A percentile compares a stretch with the other conserved stretches of the same genome.
These are phyloP conservation scores for Cheilosia impressa DNA, from an alignment of 2,888 invertebrate species.

Conservation along the genomic window DNA sequence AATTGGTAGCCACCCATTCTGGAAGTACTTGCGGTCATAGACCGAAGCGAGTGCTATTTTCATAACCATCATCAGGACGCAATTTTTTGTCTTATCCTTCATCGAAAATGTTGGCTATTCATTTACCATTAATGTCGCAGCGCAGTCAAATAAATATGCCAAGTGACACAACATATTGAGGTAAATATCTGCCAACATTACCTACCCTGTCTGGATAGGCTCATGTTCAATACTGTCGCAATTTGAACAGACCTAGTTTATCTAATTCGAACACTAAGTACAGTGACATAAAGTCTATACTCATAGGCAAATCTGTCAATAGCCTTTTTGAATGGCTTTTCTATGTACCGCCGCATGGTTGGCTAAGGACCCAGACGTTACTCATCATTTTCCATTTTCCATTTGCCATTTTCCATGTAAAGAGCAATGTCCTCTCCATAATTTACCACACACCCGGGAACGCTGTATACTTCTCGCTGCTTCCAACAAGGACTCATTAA, in stretches of 20 bases:
- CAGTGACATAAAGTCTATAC: slow-evolving; percentile 7
- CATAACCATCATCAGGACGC: too few relatives aligned
- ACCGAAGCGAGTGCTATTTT: too few relatives aligned
- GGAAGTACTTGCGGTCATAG: too few relatives aligned
- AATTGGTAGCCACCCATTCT: too few relatives aligned
- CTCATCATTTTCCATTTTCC: slow-evolving; percentile 14
- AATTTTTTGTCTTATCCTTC: too few relatives aligned
- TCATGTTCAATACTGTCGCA: not conserved
- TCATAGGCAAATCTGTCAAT: not conserved
- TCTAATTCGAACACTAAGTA: not conserved
- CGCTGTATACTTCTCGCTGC: slow-evolving; percentile 1
- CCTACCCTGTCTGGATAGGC: too few relatives aligned
- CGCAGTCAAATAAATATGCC: too few relatives aligned
- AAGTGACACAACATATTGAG: too few relatives aligned
- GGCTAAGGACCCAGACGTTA: slow-evolving; percentile 28
- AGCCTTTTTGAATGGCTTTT: slow-evolving; percentile 17
- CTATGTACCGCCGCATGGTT: slow-evolving; percentile 15
- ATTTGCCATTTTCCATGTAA: not conserved
- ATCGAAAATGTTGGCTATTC: too few relatives aligned
- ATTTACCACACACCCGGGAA: slow-evolving; percentile 30
- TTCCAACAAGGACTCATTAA: slow-evolving; percentile 66
- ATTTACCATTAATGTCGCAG: too few relatives aligned
- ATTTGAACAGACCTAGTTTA: not conserved
- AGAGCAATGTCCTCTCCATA: slow-evolving; percentile 62
- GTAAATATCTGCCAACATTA: too few relatives aligned